Base-by-base conservation (phyloP, 1,140 invertebrate genomes). In the Cherax quadricarinatus region DNA sequence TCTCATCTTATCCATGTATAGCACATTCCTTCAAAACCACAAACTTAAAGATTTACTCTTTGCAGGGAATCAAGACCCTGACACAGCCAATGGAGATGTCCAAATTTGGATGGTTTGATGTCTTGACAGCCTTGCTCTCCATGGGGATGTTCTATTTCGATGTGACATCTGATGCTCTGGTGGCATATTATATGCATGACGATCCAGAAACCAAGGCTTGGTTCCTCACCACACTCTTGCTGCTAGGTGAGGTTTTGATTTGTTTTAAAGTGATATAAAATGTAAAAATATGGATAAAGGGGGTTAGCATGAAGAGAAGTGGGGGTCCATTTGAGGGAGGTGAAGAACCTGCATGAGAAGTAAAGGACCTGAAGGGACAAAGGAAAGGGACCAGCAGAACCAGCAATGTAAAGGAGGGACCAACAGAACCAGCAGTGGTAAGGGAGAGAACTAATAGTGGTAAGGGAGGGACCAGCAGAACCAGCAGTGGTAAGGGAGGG, bases 91-190 rank as follows among this genome's bases (percentile, higher is more conserved):
- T 86, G 85, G 85, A 86, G 14, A 70, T 51, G n/a, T 73, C 85
- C 5, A 75, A 75, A 24, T 86, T 86, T 30, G 85, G 85, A 3
- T 70, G 62, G 62, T 75, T 86, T 57, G 85, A 86, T 24, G 85
- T 48, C 66, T 41, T 86, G 16, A 86, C 70, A 21, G 85, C 85
- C 7, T 66, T 86, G 30, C 6, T 86, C 62, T 53, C 48, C 12
- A 24, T 86, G 30, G 66, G 66, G 4, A 75, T 86, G 85, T 86
- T 86, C 70, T 86, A 86, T 66, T 86, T 86, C 85, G 85, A 86
- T 48, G 85, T 86, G 6, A 48, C 70, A 4, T 86, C 85, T 24
- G 85, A 86, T 14, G 24, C 51, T 2, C 48, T 86, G 12, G 62
- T 86, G n/a, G 85, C 85, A 4, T 86, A 75, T 18, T 86, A 70